Evolutionary conservation across 1,140 invertebrate genomes (phyloP), one percentile per base, ranked within the genome.

Genomic region (Gyrodactylus salaris): DNA sequence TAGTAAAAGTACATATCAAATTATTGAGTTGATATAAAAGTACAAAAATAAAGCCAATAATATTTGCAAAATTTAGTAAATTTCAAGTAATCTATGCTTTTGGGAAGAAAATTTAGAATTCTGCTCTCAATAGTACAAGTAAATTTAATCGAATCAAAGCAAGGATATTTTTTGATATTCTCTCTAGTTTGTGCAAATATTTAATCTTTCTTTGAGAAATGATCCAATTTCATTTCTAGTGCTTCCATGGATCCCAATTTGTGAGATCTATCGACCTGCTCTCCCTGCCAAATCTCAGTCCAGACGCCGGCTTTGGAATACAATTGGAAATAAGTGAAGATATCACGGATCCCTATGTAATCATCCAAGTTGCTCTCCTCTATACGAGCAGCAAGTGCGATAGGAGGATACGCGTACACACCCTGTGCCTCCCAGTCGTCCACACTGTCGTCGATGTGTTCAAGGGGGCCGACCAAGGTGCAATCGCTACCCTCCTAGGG

Each of bases 211-310:
- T 76, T 77, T 20, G 75, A 82, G 79, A 82, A 21, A 80, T 99
- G 68, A 85, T 88, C 27, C 91, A 98, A 76, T 91, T 16, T 54
- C n/a, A 16, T n/a, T 54, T 54, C 34, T 54, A 97, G 79, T 92
- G 91, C 76, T 99, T 98, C 84, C 92, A 98, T 83, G 95, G 95
- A 16, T 97, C 97, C 80, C 96, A 96, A 84, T 99, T 98, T 82
- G 93, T 99, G 34, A 84, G 95, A 22, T 96, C 93, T 0, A 95
- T 92, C 1, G 94, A 99, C 83, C 82, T 99, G 21, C 81, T 99
- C 22, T 91, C 89, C 27, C 81, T 99, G 75, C 91, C 95, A 25
- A 98, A 97, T 83, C 87, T 96, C 68, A 98, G 94, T 82, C 94
- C 94, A 0, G 95, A 99, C 82, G 87, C 91, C 26, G 92, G 91